Evolutionary conservation across 1,140 invertebrate species (phyloP), one percentile per base, ranked within the genome.

Genomic region (Mercenaria mercenaria): DNA sequence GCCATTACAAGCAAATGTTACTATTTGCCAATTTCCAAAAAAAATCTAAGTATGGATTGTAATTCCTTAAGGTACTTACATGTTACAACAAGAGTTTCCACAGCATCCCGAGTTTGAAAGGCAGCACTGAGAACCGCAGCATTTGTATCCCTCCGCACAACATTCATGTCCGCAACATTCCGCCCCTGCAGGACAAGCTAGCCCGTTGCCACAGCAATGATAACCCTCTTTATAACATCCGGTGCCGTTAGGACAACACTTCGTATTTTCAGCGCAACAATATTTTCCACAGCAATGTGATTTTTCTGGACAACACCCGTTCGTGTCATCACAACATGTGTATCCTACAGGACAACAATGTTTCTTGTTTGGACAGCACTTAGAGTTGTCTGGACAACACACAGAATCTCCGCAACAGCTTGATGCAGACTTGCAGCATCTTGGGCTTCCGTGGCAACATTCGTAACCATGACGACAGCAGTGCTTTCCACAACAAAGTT

Each of bases 401-500:
- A 87, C 6, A 4, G 61, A 69, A 34, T 87, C 84, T 0, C 84
- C 84, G 56, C 84, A 87, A 69, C 84, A 87, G 26, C 84, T 87
- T 29, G 67, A 69, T 41, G 84, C 43, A 2, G 69, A 41, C 56
- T 61, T 37, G n/a, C 84, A 87, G 37, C 84, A 87, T 26, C 84
- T 47, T 39, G 67, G 50, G n/a, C 72, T 76, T 8, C 84, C 84
- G 23, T 76, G 67, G 50, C 84, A 87, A 87, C 84, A 87, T 15
- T 87, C 61, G 72, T 77, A 87, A 52, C 84, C 84, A 29, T 74
- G n/a, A 15, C 41, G 84, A 77, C 84, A 87, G 52, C 84, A 87
- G 52, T 87, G 67, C n/a, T 87, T 47, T 37, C 84, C 84, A 32
- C 84, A 87, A 41, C 84, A 87, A 59, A 50, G 84, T 32, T 87